Conservation (phyloP, 2,888 invertebrate species). For the Hedya salicella region DNA sequence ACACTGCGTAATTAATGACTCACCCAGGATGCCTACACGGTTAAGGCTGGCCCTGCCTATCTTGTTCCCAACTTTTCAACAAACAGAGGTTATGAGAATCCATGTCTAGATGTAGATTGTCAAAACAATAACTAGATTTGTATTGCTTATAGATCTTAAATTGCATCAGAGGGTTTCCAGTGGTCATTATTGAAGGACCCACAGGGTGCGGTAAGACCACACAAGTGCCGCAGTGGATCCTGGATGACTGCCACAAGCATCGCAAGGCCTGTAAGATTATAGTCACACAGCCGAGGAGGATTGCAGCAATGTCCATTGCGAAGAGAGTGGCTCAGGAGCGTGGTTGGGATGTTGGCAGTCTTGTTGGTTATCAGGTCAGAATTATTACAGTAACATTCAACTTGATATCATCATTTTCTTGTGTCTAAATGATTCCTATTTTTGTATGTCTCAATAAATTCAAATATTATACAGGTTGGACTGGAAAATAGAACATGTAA, state of each 20-base stretch:
- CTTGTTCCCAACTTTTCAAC: no score
- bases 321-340: slow-evolving; percentile 93
- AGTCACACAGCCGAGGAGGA: slow-evolving; percentile 96
- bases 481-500: slow-evolving; percentile 84
- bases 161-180: slow-evolving; percentile 87
- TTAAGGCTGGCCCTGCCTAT: no score
- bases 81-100: no score
- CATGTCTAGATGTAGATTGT: no score
- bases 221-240: slow-evolving; percentile 96
- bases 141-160: slow-evolving; percentile 86
- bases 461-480: slow-evolving; percentile 84
- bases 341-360: slow-evolving; percentile 91
- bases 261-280: slow-evolving; percentile 92
- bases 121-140: no score
- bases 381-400: neutral
- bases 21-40: no score
- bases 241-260: slow-evolving; percentile 89
- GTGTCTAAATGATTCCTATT: no score
- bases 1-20: no score
- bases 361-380: slow-evolving; percentile 95
- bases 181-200: slow-evolving; percentile 94
- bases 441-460: no score
- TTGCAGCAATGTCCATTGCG: slow-evolving; percentile 96
- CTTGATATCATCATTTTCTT: no score
- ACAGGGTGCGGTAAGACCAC: slow-evolving; percentile 98